Conservation (phyloP, 2,113 vertebrate species). For the Suncus etruscus region DNA sequence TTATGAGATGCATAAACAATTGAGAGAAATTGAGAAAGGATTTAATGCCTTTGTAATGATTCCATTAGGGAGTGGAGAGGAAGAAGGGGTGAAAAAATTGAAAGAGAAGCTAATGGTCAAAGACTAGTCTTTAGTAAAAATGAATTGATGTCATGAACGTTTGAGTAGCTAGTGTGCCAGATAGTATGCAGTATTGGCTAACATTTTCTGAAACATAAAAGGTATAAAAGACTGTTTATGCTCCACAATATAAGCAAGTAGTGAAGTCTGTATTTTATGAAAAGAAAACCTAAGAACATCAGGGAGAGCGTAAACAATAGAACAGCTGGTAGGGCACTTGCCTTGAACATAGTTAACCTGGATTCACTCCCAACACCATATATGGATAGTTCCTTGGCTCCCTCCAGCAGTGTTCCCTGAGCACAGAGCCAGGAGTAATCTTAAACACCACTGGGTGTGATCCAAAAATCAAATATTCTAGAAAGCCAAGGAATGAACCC, state of each 20-base stretch:
- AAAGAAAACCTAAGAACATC: not conserved
- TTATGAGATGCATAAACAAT: slow-evolving; percentile 1
- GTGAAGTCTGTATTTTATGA: not conserved
- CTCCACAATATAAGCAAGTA: not conserved
- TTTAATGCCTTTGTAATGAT: slow-evolving; percentile 53
- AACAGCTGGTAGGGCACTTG: no score
- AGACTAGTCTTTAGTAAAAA: not conserved
- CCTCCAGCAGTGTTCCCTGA: no score
- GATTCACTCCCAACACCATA: no score
- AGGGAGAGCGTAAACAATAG: no score
- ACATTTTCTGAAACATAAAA: not conserved
- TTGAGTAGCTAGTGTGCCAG: not conserved
- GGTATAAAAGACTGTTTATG: not conserved
- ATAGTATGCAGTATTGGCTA: not conserved
- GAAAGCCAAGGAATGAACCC: not conserved
- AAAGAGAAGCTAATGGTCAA: not conserved
- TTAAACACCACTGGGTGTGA: no score
- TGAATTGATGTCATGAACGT: not conserved
- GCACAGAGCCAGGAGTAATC: no score
- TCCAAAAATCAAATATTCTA: no score
- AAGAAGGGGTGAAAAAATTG: not conserved
- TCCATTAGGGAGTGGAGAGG: not conserved
- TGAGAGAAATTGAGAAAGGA: slow-evolving; percentile 24
- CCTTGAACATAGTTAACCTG: no score
- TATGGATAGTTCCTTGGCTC: no score